Percentiles rank a stretch among this genome's conserved stretches.
phyloP scores from a whole-genome alignment of 2,113 vertebrate genomes.

The Oreochromis niloticus region DNA sequence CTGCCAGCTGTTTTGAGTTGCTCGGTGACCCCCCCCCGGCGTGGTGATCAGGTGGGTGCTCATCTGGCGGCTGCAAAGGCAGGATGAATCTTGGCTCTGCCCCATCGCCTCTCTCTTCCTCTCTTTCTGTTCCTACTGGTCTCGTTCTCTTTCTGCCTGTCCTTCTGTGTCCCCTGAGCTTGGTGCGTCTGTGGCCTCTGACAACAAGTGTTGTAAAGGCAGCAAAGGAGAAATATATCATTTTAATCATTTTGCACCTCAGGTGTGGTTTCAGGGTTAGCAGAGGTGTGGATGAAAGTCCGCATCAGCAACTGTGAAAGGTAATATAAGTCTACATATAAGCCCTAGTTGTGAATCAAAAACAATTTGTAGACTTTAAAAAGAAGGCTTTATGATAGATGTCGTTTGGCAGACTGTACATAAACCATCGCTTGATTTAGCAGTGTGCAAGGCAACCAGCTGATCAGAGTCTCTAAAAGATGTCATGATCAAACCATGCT shows the following conservation, averaged over 20 bases:
- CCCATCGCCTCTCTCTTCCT: not conserved
- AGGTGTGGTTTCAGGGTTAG: not conserved
- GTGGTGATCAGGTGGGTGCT: slow-evolving; percentile 49
- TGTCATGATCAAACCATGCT: not conserved
- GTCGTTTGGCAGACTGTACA: not conserved
- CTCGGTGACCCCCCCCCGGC: slow-evolving; percentile 1
- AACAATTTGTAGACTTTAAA: not conserved
- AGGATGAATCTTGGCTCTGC: slow-evolving; percentile 12
- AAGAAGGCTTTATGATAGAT: not conserved
- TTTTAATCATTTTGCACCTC: not conserved
- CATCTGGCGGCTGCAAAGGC: slow-evolving; percentile 35
- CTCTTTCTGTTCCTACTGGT: not conserved
- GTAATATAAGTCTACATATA: not conserved
- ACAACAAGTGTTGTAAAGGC: not conserved
- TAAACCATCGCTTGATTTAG: not conserved
- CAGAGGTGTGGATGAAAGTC: not conserved
- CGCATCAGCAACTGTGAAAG: not conserved
- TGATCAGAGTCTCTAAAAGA: not conserved
- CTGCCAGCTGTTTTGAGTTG: slow-evolving; percentile 43
- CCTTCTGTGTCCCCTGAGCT: not conserved
- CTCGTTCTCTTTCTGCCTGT: not conserved
- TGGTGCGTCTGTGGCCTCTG: not conserved
- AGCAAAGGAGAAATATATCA: not conserved
- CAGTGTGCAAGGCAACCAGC: not conserved
- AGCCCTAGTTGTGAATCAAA: not conserved